Percentiles rank a stretch among this genome's conserved stretches.
These are phyloP conservation scores for Drosophila micromelanica DNA, from an alignment of 1,140 invertebrate species.

Conservation along the genomic window DNA sequence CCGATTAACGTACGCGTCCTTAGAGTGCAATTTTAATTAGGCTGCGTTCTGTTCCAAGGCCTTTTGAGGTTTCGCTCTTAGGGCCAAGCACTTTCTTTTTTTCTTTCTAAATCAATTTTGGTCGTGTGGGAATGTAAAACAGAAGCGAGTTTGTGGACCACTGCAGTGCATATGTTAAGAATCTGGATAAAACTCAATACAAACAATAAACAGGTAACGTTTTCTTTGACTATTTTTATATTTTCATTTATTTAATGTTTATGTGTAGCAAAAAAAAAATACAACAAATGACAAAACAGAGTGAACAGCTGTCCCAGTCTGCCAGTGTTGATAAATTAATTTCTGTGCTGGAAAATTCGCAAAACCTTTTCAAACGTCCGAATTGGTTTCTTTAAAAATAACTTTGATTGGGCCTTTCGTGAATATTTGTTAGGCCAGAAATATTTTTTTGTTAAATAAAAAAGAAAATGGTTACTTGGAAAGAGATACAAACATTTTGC, in stretches of 20 bases:
- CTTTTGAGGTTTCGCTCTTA: constrained; percentile 35
- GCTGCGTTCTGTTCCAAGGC: constrained; percentile 61
- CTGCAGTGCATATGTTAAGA: constrained; percentile 43
- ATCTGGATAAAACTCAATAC: constrained; percentile 41
- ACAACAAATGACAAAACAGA: constrained; percentile 48
- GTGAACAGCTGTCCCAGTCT: constrained; percentile 42
- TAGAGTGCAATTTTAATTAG: constrained; percentile 46
- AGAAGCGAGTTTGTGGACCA: constrained; percentile 22
- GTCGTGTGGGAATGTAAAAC: constrained; percentile 37
- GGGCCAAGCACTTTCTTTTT: constrained; percentile 65
- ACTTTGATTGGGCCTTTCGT: neutral
- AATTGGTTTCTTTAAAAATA: neutral
- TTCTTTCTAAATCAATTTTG: constrained; percentile 63
- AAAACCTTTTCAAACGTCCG: neutral
- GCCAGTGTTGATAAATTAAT: constrained; percentile 27
- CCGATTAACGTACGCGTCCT: constrained; percentile 4
- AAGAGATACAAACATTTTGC: too few species aligned
- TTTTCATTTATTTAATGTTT: constrained; percentile 55
- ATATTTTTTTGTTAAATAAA: neutral
- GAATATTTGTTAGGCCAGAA: neutral
- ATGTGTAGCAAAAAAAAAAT: constrained; percentile 42
- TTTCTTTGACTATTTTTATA: constrained; percentile 52
- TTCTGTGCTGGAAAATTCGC: constrained; percentile 24
- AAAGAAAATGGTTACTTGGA: neutral
- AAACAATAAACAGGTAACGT: constrained; percentile 49